Percentiles rank a stretch among this genome's conserved stretches.
These are phyloP conservation scores for Leucosticte australis DNA, from an alignment of 2,113 vertebrate species.

Conservation along the genomic window DNA sequence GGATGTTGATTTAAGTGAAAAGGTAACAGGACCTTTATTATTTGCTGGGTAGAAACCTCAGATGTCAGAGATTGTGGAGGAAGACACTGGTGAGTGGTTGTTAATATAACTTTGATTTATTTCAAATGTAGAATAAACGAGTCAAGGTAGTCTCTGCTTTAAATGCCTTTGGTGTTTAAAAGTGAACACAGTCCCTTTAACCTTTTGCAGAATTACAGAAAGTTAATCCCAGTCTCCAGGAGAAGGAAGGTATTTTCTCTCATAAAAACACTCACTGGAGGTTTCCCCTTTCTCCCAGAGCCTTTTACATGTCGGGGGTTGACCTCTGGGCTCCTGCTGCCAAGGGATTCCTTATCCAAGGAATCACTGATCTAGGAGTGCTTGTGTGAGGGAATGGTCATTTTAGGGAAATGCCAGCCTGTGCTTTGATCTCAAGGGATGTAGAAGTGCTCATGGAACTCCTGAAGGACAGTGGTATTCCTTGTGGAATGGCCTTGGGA, in stretches of 20 bases:
- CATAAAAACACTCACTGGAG: constrained; percentile 50
- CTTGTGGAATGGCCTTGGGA: background rate
- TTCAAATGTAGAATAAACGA: background rate
- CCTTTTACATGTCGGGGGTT: background rate
- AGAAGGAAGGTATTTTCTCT: constrained; percentile 42
- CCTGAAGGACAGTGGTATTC: background rate
- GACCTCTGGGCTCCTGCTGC: background rate
- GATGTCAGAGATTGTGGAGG: background rate
- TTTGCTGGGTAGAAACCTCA: background rate
- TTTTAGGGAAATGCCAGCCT: background rate
- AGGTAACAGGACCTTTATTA: background rate
- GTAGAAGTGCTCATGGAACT: background rate
- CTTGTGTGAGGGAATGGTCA: background rate
- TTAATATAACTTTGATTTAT: background rate
- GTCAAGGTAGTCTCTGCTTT: background rate
- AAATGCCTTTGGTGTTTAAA: background rate
- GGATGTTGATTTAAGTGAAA: background rate
- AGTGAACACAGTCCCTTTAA: background rate
- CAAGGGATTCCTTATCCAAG: background rate
- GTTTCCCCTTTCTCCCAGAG: constrained; percentile 46
- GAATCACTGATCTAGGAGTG: background rate
- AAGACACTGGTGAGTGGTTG: background rate
- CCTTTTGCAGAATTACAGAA: constrained; percentile 1
- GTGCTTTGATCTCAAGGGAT: background rate
- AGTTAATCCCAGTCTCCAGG: constrained; percentile 50